Evolutionary conservation across 2,797 vertebrate genomes (phyloP).

Genomic region (Scolopax bukidnonensis): DNA sequence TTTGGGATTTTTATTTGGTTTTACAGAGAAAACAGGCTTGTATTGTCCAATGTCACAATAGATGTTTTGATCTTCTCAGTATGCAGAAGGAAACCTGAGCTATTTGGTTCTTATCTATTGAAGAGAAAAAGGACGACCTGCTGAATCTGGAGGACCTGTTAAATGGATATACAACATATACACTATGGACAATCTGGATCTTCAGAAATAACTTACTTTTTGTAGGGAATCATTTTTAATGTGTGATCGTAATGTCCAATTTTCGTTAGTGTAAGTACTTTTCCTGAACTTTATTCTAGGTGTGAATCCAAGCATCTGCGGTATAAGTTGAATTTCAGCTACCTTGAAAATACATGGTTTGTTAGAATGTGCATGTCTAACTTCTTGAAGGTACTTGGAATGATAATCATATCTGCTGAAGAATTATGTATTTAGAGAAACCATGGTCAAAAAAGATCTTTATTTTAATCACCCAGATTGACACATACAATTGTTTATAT

Average conservation of each 20-base stretch:
- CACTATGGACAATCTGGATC: neutral
- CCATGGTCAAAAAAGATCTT: neutral
- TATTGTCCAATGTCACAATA: neutral
- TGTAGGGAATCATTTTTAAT: neutral
- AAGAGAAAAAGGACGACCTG: neutral
- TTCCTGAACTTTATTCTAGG: neutral
- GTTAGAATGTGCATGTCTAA: neutral
- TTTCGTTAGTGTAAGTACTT: neutral
- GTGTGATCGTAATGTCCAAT: neutral
- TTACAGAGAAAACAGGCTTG: neutral
- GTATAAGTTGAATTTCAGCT: neutral
- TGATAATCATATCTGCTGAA: neutral
- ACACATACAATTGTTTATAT: neutral
- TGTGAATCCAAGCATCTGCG: neutral
- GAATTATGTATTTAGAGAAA: neutral
- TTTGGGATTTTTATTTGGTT: neutral
- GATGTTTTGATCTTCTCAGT: neutral
- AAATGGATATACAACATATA: neutral
- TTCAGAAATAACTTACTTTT: neutral
- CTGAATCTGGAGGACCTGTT: neutral
- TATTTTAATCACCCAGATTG: neutral
- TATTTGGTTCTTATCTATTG: neutral
- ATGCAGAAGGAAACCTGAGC: neutral
- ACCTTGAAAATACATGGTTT: neutral
- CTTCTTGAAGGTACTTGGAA: neutral